Percentiles rank a stretch among this genome's conserved stretches.
phyloP scores from a whole-genome alignment of 2,888 invertebrate species.

The Chironomus riparius region DNA sequence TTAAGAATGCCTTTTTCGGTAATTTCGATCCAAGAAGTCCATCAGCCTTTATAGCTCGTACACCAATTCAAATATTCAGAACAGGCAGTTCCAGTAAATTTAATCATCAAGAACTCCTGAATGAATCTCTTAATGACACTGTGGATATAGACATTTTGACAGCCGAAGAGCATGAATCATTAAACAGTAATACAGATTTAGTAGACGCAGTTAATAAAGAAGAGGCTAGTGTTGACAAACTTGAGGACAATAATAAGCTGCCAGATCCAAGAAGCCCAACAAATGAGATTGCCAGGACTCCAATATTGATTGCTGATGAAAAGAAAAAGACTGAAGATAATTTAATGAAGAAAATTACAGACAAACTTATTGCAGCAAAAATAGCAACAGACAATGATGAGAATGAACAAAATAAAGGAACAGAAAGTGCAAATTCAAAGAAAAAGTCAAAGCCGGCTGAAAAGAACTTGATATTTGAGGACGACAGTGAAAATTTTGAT shows the following conservation, averaged over 20 bases:
- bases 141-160: constrained; percentile 20
- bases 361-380: background rate
- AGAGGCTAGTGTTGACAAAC: background rate
- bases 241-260: background rate
- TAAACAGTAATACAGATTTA: background rate
- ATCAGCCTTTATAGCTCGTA: constrained; percentile 11
- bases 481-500: constrained; percentile 4
- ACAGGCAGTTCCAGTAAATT: background rate
- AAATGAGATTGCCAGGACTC: background rate
- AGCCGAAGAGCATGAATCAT: constrained; percentile 14
- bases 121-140: constrained; percentile 3
- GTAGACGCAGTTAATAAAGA: background rate
- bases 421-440: background rate
- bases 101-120: background rate
- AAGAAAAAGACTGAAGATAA: constrained; percentile 2
- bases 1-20: background rate
- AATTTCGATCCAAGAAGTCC: constrained; percentile 13
- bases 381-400: background rate
- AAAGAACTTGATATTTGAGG: constrained; percentile 21
- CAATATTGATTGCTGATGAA: background rate
- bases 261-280: background rate
- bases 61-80: constrained; percentile 11
- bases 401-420: background rate
- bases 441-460: background rate
- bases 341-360: constrained; percentile 9